Conservation (phyloP, 1,140 invertebrate species). For the Drosophila lowei region DNA sequence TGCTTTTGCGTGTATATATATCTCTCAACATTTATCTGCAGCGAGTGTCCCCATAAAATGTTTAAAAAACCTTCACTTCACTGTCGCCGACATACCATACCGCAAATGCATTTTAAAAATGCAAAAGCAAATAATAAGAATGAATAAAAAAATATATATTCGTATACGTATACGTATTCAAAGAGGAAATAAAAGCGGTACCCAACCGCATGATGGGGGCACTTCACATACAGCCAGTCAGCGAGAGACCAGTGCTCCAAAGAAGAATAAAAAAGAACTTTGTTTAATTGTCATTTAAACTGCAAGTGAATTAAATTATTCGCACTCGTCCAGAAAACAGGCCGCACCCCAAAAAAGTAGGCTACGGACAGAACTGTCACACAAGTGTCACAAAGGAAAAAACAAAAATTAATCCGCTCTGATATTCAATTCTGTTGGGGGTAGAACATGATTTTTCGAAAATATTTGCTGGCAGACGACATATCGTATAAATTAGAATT, state of each 20-base stretch:
- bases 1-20: constrained; percentile 8
- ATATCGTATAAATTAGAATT: neutral
- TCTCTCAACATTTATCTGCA: constrained; percentile 26
- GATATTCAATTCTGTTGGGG: constrained; percentile 1
- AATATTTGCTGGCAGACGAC: neutral
- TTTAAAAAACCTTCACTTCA: constrained; percentile 46
- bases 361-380: constrained; percentile 1
- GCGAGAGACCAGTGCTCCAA: neutral
- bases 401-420: constrained; percentile 1
- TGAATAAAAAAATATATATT: constrained; percentile 28
- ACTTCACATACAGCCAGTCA: constrained; percentile 48
- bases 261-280: constrained; percentile 44
- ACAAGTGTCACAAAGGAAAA: constrained; percentile 4
- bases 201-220: constrained; percentile 45
- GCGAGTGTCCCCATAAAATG: constrained; percentile 41
- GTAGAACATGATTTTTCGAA: too few relatives aligned
- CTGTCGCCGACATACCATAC: constrained; percentile 51
- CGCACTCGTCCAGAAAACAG: constrained; percentile 37
- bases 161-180: constrained; percentile 1
- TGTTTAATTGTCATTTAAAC: constrained; percentile 61
- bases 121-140: constrained; percentile 53
- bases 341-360: constrained; percentile 23
- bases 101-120: constrained; percentile 58
- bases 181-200: constrained; percentile 12
- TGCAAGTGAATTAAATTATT: constrained; percentile 71